These are phyloP conservation scores for Paramuricea clavata DNA, from an alignment of 92 coral and sea anemone genomes.

Conservation along the genomic window DNA sequence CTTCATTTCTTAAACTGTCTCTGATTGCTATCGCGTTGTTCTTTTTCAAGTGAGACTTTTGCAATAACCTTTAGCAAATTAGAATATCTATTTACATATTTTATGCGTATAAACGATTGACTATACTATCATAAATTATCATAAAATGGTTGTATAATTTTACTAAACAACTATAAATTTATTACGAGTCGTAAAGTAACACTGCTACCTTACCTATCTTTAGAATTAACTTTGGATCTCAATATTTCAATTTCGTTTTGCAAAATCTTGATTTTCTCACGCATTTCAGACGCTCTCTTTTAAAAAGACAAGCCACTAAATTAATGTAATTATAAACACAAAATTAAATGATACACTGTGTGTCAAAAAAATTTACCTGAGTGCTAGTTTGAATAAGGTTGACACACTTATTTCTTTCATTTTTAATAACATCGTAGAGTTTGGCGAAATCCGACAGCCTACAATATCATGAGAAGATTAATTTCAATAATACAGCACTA, in stretches of 20 bases:
- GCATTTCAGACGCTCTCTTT: slow-evolving; percentile 99
- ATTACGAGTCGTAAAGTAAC: too few species aligned
- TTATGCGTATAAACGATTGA: background rate
- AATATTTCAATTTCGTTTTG: slow-evolving; percentile 98
- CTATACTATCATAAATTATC: background rate
- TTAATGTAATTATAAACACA: background rate
- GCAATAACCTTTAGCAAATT: slow-evolving; percentile 75
- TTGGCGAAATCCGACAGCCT: slow-evolving; percentile 98
- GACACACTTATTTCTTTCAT: slow-evolving; percentile 97
- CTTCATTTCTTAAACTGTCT: slow-evolving; percentile 95
- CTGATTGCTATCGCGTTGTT: slow-evolving; percentile 96
- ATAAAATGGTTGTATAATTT: too few species aligned
- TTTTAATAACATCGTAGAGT: slow-evolving; percentile 96
- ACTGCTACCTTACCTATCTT: slow-evolving; percentile 97
- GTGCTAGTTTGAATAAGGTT: slow-evolving; percentile 98
- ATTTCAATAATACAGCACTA: too few species aligned
- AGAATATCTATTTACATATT: background rate
- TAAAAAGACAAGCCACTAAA: background rate
- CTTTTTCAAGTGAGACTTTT: slow-evolving; percentile 90
- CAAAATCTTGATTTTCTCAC: slow-evolving; percentile 95
- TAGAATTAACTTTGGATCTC: slow-evolving; percentile 97
- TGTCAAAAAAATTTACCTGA: slow-evolving; percentile 66
- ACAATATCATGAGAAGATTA: slow-evolving; percentile 11
- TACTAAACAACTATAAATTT: too few species aligned
- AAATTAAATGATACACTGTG: background rate